Percentiles rank a stretch among this genome's conserved stretches.
phyloP scores from a whole-genome alignment of 2,113 vertebrate species.

The Condylura cristata region DNA sequence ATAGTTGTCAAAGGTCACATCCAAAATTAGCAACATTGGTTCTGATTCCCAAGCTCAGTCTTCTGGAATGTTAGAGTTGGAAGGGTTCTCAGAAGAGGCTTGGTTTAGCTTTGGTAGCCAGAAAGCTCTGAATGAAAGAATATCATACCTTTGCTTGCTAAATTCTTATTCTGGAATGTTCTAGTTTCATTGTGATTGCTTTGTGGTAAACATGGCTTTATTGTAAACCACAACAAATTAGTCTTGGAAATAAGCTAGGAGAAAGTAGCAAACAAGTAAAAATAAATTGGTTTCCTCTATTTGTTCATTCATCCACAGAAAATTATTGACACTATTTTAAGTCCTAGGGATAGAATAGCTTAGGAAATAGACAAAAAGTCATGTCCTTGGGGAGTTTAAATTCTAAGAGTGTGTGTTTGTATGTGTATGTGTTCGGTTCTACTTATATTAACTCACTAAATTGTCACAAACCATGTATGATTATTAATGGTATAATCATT shows the following conservation, averaged over 20 bases:
- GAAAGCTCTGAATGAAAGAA: not conserved
- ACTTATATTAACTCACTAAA: not conserved
- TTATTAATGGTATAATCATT: not conserved
- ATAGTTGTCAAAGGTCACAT: not conserved
- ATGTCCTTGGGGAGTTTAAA: not conserved
- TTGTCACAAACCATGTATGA: not conserved
- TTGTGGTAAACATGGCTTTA: conserved; percentile 7
- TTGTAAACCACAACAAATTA: not conserved
- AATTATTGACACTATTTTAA: not conserved
- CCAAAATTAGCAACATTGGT: not conserved
- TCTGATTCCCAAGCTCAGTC: not conserved
- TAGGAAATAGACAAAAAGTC: conserved; percentile 9
- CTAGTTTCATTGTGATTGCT: conserved; percentile 27
- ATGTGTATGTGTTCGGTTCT: not conserved
- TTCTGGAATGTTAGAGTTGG: not conserved
- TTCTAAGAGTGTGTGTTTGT: not conserved
- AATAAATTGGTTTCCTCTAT: not conserved
- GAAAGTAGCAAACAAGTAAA: conserved; percentile 37
- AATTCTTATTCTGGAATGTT: not conserved
- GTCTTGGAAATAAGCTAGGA: conserved; percentile 36
- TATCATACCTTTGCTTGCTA: not conserved
- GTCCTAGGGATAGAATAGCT: not conserved
- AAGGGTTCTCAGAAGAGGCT: not conserved
- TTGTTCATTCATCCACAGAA: conserved; percentile 27
- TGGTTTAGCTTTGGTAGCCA: not conserved